Percentiles rank a stretch among this genome's conserved stretches.
phyloP scores from a whole-genome alignment of 23 tunicate species.

The Halocynthia aurantium region DNA sequence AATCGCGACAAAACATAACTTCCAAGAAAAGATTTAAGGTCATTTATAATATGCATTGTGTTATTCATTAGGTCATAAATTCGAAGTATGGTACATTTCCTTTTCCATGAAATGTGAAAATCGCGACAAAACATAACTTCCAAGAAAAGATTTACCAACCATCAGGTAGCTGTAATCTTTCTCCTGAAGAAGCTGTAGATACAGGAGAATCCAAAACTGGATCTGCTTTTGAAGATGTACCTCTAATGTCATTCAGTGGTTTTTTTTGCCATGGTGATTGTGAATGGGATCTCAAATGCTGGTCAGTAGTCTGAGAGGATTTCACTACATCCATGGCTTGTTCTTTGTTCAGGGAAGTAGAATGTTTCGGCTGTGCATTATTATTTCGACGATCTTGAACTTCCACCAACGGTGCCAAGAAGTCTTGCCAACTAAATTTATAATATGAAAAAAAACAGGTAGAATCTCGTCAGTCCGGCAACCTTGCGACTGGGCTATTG shows the following conservation, averaged over 20 bases:
- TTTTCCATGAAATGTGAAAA: too few relatives aligned
- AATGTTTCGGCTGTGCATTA: background rate
- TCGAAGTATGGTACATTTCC: too few relatives aligned
- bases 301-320: background rate
- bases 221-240: background rate
- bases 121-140: too few relatives aligned
- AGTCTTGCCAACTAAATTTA: slow-evolving; percentile 54
- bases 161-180: slow-evolving; percentile 13
- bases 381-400: slow-evolving; percentile 12
- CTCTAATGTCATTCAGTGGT: background rate
- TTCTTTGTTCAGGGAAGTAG: background rate
- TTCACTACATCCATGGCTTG: background rate
- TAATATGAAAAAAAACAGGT: background rate
- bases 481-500: too few relatives aligned
- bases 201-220: background rate
- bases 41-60: too few relatives aligned
- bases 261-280: slow-evolving; percentile 2
- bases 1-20: too few relatives aligned
- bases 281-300: background rate
- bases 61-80: too few relatives aligned
- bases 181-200: slow-evolving; percentile 11
- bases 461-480: too few relatives aligned
- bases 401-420: slow-evolving; percentile 37
- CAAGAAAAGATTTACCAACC: background rate
- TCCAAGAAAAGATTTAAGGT: too few relatives aligned